These are phyloP conservation scores for Sorex araneus DNA, from an alignment of 2,113 vertebrate genomes.

Conservation along the genomic window DNA sequence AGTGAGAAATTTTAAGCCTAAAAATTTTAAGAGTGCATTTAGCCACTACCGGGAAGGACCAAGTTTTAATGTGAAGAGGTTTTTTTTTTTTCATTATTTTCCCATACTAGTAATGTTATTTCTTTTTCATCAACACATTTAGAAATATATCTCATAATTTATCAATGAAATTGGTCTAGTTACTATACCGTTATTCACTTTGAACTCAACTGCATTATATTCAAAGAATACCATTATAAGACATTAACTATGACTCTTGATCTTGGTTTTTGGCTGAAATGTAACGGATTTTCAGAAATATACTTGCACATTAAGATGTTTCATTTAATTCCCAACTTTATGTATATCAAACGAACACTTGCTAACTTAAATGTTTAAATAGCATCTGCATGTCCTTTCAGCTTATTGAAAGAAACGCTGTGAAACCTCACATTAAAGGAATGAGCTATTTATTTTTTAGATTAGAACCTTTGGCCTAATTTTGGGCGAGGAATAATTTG, in stretches of 20 bases:
- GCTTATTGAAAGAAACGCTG: not conserved
- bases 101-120: too few species aligned
- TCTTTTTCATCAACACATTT: not conserved
- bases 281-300: not conserved
- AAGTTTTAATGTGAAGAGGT: not conserved
- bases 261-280: not conserved
- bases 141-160: constrained; percentile 11
- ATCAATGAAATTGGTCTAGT: not conserved
- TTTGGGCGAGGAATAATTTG: not conserved
- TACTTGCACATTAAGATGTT: not conserved
- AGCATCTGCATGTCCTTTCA: not conserved
- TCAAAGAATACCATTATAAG: not conserved
- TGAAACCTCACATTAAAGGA: not conserved
- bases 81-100: not conserved
- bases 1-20: not conserved
- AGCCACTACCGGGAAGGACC: not conserved
- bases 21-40: not conserved
- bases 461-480: not conserved
- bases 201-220: not conserved
- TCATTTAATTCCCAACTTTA: not conserved
- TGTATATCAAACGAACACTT: not conserved
- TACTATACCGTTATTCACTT: not conserved
- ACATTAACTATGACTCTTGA: not conserved
- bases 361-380: not conserved
- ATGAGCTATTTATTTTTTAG: constrained; percentile 37